Conservation (phyloP, 1,140 invertebrate genomes). For the Eubasilissa regina region DNA sequence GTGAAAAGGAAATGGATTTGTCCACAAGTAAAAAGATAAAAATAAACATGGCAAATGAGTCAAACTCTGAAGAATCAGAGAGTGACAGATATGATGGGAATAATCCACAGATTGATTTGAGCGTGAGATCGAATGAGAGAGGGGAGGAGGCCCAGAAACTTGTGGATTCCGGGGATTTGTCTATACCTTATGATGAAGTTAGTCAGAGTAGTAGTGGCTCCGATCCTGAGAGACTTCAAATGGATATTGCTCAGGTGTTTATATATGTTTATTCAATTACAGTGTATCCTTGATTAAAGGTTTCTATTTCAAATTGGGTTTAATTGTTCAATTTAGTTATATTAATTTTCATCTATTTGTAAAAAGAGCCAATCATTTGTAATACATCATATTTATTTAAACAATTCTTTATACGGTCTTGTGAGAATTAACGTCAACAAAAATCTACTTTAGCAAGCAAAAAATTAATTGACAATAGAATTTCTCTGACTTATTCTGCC, state of each 20-base stretch:
- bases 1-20: conserved; percentile 70
- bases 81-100: conserved; percentile 40
- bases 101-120: conserved; percentile 29
- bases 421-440: too few relatives aligned
- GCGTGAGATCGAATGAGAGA: conserved; percentile 38
- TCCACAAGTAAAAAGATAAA: conserved; percentile 61
- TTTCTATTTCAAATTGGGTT: too few relatives aligned
- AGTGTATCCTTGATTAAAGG: too few relatives aligned
- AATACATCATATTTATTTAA: too few relatives aligned
- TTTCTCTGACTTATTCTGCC: too few relatives aligned
- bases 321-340: too few relatives aligned
- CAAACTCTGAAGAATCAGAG: conserved; percentile 42
- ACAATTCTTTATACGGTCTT: too few relatives aligned
- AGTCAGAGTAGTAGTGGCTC: conserved; percentile 71
- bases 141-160: conserved; percentile 45
- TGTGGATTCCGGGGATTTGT: conserved; percentile 53
- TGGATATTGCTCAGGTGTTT: conserved; percentile 71
- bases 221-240: conserved; percentile 70
- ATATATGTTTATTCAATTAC: too few relatives aligned
- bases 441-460: too few relatives aligned
- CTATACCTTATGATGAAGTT: conserved; percentile 68
- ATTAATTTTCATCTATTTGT: too few relatives aligned
- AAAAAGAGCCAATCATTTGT: too few relatives aligned
- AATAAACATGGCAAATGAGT: conserved; percentile 38
- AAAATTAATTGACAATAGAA: too few relatives aligned